Evolutionary conservation across 2,888 invertebrate genomes (phyloP).

Genomic region (Polydrusus pterygomalis): DNA sequence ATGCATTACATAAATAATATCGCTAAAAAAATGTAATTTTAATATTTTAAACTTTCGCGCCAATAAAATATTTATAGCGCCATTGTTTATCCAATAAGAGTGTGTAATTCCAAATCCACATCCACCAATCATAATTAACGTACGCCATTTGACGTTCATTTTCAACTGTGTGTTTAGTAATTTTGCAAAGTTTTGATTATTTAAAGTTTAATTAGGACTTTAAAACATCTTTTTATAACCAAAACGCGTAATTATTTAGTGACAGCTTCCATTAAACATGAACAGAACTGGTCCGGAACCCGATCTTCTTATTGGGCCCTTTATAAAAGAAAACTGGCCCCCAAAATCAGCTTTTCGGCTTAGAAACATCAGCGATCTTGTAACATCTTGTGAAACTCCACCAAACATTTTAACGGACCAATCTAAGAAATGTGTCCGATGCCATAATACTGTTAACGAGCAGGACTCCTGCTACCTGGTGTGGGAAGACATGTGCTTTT

Average conservation of each 20-base stretch:
- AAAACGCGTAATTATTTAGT: background rate
- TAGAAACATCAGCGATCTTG: background rate
- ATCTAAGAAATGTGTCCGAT: conserved; percentile 10
- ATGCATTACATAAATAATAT: too few species aligned
- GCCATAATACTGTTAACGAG: conserved; percentile 18
- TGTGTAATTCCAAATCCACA: background rate
- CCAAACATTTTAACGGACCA: background rate
- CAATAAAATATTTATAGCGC: conserved; percentile 1
- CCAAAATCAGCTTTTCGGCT: background rate
- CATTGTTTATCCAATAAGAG: background rate
- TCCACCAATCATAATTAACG: background rate
- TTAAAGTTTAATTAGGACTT: background rate
- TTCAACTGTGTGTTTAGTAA: background rate
- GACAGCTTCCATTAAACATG: background rate
- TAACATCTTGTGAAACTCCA: background rate
- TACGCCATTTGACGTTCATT: conserved; percentile 10
- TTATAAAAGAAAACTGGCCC: background rate
- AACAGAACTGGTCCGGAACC: background rate
- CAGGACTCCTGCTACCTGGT: conserved; percentile 25
- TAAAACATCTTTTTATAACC: background rate
- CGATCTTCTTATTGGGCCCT: background rate
- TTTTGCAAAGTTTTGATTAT: too few species aligned
- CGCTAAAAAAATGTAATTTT: too few species aligned
- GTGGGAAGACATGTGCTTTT: conserved; percentile 36
- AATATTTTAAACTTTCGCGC: too few species aligned